Evolutionary conservation across 92 coral and sea anemone species (phyloP).

Genomic region (Parazoanthus atlanticus): DNA sequence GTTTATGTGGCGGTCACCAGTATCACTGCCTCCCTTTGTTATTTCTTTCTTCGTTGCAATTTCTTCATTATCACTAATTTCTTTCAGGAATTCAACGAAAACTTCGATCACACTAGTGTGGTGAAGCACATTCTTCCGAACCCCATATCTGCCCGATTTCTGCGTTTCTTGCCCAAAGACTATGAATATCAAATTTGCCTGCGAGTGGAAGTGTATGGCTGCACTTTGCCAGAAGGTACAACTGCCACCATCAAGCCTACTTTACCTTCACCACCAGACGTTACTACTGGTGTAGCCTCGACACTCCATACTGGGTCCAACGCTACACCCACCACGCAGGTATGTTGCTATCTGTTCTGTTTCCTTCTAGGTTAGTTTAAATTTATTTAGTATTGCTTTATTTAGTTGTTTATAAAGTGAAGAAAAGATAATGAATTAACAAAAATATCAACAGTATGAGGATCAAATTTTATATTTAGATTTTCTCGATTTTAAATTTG

Average conservation of each 20-base stretch:
- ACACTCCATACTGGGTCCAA: background rate
- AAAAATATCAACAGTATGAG: background rate
- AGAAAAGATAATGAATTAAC: background rate
- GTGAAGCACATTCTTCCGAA: slow-evolving; percentile 18
- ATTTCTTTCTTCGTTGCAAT: background rate
- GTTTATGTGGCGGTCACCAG: background rate
- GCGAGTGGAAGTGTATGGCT: slow-evolving; percentile 43
- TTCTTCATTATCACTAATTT: background rate
- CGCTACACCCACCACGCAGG: slow-evolving; percentile 16
- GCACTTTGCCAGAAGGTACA: slow-evolving; percentile 31
- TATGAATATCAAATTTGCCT: background rate
- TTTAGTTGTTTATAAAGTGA: background rate
- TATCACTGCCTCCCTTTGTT: background rate
- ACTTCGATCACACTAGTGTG: background rate
- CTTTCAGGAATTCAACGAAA: slow-evolving; percentile 12
- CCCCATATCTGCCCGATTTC: background rate
- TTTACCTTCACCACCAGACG: background rate
- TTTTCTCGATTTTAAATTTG: background rate
- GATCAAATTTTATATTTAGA: background rate
- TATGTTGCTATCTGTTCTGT: background rate
- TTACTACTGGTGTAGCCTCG: background rate
- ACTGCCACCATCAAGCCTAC: slow-evolving; percentile 12
- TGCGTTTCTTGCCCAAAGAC: slow-evolving; percentile 23
- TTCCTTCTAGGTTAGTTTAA: background rate
- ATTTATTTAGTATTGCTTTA: too few relatives aligned